Base-by-base conservation (phyloP, 2,888 invertebrate species). In the Synanthedon myopaeformis region DNA sequence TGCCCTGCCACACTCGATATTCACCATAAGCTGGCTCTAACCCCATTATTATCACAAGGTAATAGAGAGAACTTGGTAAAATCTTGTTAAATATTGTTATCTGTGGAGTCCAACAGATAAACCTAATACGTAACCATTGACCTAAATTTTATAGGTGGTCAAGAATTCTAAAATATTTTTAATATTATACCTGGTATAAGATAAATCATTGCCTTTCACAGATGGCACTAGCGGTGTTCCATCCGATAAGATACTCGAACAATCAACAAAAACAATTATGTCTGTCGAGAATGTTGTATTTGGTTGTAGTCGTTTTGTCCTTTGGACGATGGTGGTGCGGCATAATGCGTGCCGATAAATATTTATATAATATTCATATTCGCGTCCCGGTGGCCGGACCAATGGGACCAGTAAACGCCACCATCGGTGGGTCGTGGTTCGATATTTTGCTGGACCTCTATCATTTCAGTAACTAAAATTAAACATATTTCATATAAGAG, bases 341-440 rank as follows among this genome's bases (percentile, higher is more conserved):
- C 72, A 80, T 79, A 76, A 81, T 79, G 77, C 72, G 71, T 70
- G 72, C 69, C 67, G 76, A 79, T 82, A 80, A 81, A 86, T 85
- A 82, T 85, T 85, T 81, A 83, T 84, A 74, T 74, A 79, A 81
- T 82, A 84, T 83, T 82, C 81, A 82, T 83, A 80, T 80, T 76
- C 64, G 63, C 57, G 55, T 51, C 35, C 35, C 59, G 56, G 56
- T 55, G 57, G 51, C 10, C 28, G 10, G 51, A 45, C 51, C 51
- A 12, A 41, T 14, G 41, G 51, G 28, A 51, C 10, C 51, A 41
- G 51, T 41, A 13, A 35, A 12, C 13, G 6, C 12, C 8, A 10
- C 12, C 19, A 19, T 5, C 8, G 13, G 12, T 23, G 6, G 12
- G 14, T 19, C 53, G 53, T 53, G 56, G 56, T 56, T 56, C 55